Base-by-base conservation (phyloP, 1,140 invertebrate genomes). In the Drosophila sp. region DNA sequence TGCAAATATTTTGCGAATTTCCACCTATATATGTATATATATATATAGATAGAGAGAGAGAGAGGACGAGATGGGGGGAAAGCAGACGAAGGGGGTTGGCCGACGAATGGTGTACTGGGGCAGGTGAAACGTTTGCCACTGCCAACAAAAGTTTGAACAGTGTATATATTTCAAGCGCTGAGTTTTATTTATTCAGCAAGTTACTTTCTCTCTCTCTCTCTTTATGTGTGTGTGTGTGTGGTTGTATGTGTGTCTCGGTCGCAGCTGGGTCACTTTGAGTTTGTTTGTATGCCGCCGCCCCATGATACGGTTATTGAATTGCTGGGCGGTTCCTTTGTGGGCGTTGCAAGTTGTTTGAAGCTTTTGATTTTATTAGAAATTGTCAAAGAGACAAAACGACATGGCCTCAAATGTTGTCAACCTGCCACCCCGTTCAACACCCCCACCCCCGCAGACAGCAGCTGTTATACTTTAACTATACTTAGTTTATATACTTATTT, bases 351-450 rank as follows among this genome's bases (percentile, higher is more conserved):
- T 54, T 71, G 60, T 77, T 76, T 75, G 73, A 75, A 75, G 79
- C 82, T 81, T 85, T 87, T 86, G 82, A 86, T 87, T 86, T 87
- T 87, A 87, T 86, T 87, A 83, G 79, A 81, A 86, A 87, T 85
- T 85, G 82, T 82, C 79, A 76, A 68, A 71, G 75, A 54, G 67
- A 60, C 70, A 70, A 64, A 60, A 75, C 68, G 68, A 70, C 76
- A 71, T 77, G 66, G 64, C 69, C 82, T 75, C 63, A 84, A 80
- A 80, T 79, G 44, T 67, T 72, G 55, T 50, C 44, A 50, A 50
- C 44, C 25, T 27, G 2, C 44, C 44, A 30, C 32, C 7, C 32
- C 17, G n/a, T 0, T 8, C 3, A 17, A n/a, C 7, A 2, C 3
- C 44, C 44, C 6, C 44, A 3, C 44, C 23, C 23, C 23, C 23